Percentiles rank a stretch among this genome's conserved stretches.
Evolutionary conservation across 2,113 vertebrate genomes (phyloP).

Genomic region (Dasyurus viverrinus): DNA sequence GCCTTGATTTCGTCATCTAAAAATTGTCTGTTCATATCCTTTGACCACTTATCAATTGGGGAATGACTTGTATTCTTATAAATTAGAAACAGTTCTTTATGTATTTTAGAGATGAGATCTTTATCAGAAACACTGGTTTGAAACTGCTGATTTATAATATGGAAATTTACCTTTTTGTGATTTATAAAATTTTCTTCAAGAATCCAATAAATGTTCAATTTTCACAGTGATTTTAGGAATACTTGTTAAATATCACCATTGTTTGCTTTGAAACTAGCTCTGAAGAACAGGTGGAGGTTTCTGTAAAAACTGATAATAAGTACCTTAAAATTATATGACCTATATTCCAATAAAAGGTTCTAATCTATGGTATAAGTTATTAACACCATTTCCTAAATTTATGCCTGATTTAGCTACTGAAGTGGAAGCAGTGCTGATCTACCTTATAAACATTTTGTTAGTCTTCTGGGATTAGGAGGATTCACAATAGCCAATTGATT

Average conservation of each 20-base stretch:
- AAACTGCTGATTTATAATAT: background rate
- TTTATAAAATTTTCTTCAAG: background rate
- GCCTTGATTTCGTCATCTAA: too few species aligned
- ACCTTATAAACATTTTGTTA: background rate
- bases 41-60: too few species aligned
- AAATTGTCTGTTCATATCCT: too few species aligned
- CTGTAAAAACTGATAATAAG: background rate
- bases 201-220: background rate
- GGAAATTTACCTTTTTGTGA: background rate
- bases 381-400: background rate
- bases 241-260: background rate
- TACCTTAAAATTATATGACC: background rate
- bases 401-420: background rate
- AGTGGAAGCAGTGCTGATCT: background rate
- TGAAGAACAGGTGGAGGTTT: background rate
- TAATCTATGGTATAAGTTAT: background rate
- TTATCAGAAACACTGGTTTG: background rate
- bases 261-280: background rate
- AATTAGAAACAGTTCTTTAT: too few species aligned
- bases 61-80: too few species aligned
- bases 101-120: too few species aligned
- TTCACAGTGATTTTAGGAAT: background rate
- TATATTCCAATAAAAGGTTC: background rate
- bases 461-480: background rate
- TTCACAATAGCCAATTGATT: background rate